phyloP scores from a whole-genome alignment of 2,113 vertebrate species.

The Acrocephalus kingi region DNA sequence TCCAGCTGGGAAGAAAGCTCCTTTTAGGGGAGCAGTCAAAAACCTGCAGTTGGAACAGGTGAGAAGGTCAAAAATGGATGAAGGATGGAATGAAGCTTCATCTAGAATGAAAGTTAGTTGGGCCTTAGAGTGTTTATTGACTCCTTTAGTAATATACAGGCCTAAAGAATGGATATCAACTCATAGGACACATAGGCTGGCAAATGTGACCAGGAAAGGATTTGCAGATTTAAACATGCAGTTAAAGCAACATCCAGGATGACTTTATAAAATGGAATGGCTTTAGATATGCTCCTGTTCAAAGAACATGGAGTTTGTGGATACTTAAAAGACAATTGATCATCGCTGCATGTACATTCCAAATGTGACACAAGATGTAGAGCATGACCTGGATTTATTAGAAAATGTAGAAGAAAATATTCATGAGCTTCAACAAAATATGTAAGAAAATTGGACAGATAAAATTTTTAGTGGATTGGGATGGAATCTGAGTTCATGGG shows the following conservation, averaged over 20 bases:
- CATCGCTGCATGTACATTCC: neutral
- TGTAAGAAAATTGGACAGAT: neutral
- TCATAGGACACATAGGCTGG: neutral
- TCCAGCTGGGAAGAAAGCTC: neutral
- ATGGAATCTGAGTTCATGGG: neutral
- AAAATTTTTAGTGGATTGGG: neutral
- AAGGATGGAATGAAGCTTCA: neutral
- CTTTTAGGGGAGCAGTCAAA: neutral
- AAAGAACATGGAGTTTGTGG: neutral
- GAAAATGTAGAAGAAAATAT: neutral
- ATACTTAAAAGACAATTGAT: neutral
- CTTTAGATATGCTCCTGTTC: neutral
- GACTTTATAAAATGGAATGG: neutral
- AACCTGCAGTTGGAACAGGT: neutral
- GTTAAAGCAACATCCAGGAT: neutral
- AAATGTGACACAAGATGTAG: neutral
- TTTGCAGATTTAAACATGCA: neutral
- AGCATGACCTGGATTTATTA: neutral
- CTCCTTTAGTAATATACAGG: neutral
- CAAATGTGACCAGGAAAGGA: neutral
- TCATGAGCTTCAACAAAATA: neutral
- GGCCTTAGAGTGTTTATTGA: neutral
- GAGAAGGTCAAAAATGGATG: neutral
- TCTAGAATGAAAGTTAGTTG: neutral
- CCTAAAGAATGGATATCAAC: neutral